These are phyloP conservation scores for Rhyacophila evoluta DNA, from an alignment of 2,888 invertebrate species.

Conservation along the genomic window DNA sequence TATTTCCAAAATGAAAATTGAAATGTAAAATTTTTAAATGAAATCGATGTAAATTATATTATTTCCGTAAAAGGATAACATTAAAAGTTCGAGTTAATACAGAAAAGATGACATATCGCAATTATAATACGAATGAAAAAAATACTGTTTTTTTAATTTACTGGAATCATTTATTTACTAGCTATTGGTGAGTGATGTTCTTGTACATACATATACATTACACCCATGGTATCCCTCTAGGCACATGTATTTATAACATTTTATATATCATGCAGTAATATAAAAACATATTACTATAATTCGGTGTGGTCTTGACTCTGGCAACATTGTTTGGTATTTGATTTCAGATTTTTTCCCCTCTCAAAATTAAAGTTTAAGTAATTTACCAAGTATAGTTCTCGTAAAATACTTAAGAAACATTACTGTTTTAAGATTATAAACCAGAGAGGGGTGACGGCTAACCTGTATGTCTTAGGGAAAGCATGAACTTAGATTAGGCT, in stretches of 20 bases:
- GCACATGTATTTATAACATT: too few species aligned
- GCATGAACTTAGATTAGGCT: constrained; percentile 34
- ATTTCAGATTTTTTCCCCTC: neutral
- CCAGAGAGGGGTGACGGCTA: constrained; percentile 35
- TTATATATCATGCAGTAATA: neutral
- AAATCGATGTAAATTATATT: constrained; percentile 54
- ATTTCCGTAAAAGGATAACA: constrained; percentile 37
- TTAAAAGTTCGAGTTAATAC: constrained; percentile 41
- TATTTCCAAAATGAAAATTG: constrained; percentile 26
- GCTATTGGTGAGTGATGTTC: too few species aligned
- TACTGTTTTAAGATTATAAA: constrained; percentile 45
- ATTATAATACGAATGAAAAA: constrained; percentile 54
- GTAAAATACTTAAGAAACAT: constrained; percentile 34
- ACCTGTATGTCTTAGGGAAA: constrained; percentile 30
- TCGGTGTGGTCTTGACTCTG: neutral
- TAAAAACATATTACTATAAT: neutral
- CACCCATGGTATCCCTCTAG: too few species aligned
- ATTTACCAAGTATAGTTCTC: constrained; percentile 33
- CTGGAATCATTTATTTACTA: neutral
- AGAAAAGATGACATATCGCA: constrained; percentile 55
- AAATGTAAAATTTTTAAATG: constrained; percentile 18
- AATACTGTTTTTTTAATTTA: constrained; percentile 49
- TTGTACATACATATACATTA: too few species aligned
- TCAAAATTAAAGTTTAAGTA: constrained; percentile 11
- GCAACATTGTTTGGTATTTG: neutral